Evolutionary conservation across 2,888 invertebrate species (phyloP), one percentile per base, ranked within the genome.

Genomic region (Mellilla xanthometata): DNA sequence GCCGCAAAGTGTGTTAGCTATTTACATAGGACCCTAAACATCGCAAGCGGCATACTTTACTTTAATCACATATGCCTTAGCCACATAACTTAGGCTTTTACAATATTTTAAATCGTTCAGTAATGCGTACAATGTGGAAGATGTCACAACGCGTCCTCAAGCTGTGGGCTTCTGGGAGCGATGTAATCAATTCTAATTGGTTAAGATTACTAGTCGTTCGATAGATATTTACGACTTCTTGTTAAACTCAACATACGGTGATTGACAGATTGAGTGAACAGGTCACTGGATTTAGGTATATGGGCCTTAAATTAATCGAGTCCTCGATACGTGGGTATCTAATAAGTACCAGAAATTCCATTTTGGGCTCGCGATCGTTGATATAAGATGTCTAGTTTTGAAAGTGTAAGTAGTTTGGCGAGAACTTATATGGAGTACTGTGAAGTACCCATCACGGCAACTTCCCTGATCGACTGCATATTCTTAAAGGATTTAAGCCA

Each of bases 141-240:
- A 79, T 76, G 76, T 75, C 69, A 71, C 76, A 76, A 73, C 62
- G 43, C 53, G 55, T 44, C 52, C 57, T 58, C 62, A 68, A 65
- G 62, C 66, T 50, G 55, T 49, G 63, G 56, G 36, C 29, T 46
- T 51, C 55, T 54, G 64, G 62, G 58, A 57, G 60, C 59, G 56
- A 61, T 64, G 70, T 72, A 75, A 79, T 79, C 55, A 72, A 72
- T 74, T 74, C 77, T 81, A 81, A 84, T 83, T 82, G 76, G 76
- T 66, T 70, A 72, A 81, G 71, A 76, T 78, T 68, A 68, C 71
- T 68, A 72, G 67, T 71, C 72, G 69, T 66, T 66, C 62, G 69
- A 63, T 60, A 47, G 62, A 69, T 68, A 65, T 77, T 77, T 77
- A 76, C 70, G 71, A 74, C 60, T 61, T 67, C 72, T 68, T 63